Base-by-base conservation (phyloP, 30 jellyfish, hydroid and myxozoan genomes). In the Nemopilema nomurai region DNA sequence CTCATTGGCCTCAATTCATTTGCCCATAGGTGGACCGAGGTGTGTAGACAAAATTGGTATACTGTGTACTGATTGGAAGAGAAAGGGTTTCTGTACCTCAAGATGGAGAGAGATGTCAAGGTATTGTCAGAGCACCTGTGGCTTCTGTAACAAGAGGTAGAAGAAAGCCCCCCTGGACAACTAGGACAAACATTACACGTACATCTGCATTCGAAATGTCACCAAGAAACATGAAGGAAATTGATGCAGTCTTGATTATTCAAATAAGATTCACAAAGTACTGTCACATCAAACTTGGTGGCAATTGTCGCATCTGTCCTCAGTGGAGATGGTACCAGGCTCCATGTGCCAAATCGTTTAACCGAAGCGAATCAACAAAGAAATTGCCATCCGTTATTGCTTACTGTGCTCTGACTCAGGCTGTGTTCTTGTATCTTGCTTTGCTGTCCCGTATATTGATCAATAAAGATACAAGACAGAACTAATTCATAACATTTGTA, bases 81-180 rank as follows among this genome's bases (percentile, higher is more conserved):
- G 27, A 51, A 67, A 69, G 51, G 93, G 93, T 8, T 80, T 26
- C 78, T 91, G 98, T 49, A 73, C 69, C 18, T 71, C 89, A 29
- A 62, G 93, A 41, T 87, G 96, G 85, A 86, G 33, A 29, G 65
- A 85, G 21, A 81, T 91, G 96, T 20, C 33, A 1, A 62, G 23
- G 20, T 91, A 91, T 64, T 91, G 98, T 41, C 90, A 82, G 33
- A 79, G 71, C n/a, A 80, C 94, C 0, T 91, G 98, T 53, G 91
- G 77, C 25, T 70, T 81, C 29, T 91, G 98, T 51, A 25, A 51
- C 69, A 77, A 51, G 51, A 84, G 83, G 93, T 74, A 63, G 72
- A 6, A 63, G 6, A 8, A 63, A 63, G 72, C 72, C 18, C 29
- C 8, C n/a, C 72, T 6, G 72, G 18, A 24, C 18, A 63, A 63